Evolutionary conservation across 2,113 vertebrate genomes (phyloP).

Genomic region (Microcebus lehilahytsara): DNA sequence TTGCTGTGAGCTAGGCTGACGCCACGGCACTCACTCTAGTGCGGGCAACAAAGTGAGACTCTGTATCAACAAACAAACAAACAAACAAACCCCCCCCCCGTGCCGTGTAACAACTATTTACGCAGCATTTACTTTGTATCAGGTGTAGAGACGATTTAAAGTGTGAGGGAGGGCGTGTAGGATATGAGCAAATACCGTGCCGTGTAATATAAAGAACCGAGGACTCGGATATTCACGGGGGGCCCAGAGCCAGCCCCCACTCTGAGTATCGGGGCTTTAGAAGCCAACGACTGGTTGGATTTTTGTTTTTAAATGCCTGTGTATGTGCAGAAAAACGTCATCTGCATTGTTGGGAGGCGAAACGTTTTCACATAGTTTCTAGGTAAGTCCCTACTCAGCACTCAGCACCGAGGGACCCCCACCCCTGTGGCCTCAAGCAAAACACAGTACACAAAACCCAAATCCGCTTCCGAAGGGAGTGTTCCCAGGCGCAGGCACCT

Average conservation of each 20-base stretch:
- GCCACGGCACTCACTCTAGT: too few species aligned
- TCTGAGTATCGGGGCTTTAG: not conserved
- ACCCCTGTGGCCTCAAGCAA: not conserved
- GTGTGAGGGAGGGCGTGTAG: rapidly evolving
- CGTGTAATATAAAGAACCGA: too few species aligned
- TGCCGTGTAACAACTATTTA: not conserved
- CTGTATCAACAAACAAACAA: too few species aligned
- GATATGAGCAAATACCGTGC: too few species aligned
- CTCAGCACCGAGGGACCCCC: not conserved
- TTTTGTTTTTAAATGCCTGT: not conserved
- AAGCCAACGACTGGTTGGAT: too few species aligned
- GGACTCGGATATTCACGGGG: not conserved
- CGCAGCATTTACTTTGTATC: not conserved
- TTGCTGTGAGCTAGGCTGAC: too few species aligned
- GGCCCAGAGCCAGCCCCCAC: too few species aligned
- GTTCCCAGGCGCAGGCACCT: not conserved
- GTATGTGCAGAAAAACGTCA: not conserved
- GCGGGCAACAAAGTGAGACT: too few species aligned
- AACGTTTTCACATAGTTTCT: not conserved
- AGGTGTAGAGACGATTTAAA: not conserved
- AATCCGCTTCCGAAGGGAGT: not conserved
- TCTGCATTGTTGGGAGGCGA: not conserved
- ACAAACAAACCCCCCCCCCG: too few species aligned
- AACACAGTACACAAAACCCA: not conserved
- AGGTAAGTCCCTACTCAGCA: not conserved